Evolutionary conservation across 1,140 invertebrate genomes (phyloP), one percentile per base, ranked within the genome.

Genomic region (Pseudomyrmex flavicornis): DNA sequence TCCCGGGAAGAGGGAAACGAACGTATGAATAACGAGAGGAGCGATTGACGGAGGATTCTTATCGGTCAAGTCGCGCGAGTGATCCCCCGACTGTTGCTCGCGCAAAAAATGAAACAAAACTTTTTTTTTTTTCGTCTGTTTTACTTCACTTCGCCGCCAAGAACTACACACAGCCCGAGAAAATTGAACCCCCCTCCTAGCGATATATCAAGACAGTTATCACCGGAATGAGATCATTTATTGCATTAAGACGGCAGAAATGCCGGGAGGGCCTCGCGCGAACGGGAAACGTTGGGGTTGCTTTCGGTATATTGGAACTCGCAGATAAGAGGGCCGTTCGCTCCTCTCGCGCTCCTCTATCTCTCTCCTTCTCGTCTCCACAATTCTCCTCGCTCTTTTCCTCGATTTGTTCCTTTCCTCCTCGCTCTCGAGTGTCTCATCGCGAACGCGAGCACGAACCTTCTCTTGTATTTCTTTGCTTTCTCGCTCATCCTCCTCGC

Each of bases 201-300:
- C 88, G 87, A 93, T 93, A 93, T 90, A 93, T 93, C 92, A 93
- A 91, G 89, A 84, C 88, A 91, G 92, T 93, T 93, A 93, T 93
- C 92, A 91, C 87, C 48, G 84, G 72, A 92, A 93, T 92, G 91
- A 91, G 92, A 93, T 93, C 91, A 91, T 93, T 93, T 92, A 93
- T 93, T 92, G 91, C 88, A 89, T 92, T 91, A 91, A 89, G 84
- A 88, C 87, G 88, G 87, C 73, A 68, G 70, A 80, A 76, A 69
- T 83, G 80, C 35, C 65, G 61, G 5, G 35, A 70, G 46, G 65
- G 61, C 70, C 65, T 82, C 52, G 58, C 66, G 83, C 77, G 76
- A 88, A 89, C 85, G 66, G 86, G 87, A 90, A 91, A 90, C 86
- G 35, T 35, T 83, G 72, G 82, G 88, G 88, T 88, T 88, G 82